Evolutionary conservation across 2,113 vertebrate genomes (phyloP).

Genomic region (Pangasianodon hypophthalmus): DNA sequence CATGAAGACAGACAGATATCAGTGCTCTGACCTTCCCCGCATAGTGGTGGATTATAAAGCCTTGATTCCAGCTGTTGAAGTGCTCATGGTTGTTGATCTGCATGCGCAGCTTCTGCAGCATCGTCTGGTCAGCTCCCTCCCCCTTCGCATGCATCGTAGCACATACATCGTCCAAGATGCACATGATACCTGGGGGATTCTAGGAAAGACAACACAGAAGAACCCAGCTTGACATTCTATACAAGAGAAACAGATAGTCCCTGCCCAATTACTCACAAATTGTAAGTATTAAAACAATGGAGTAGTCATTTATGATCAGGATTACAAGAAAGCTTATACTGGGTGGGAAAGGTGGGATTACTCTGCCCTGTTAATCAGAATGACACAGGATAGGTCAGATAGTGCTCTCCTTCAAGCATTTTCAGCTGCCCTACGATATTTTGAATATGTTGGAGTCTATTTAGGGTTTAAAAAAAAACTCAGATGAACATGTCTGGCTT

Average conservation of each 20-base stretch:
- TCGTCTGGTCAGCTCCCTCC: slow-evolving; percentile 93
- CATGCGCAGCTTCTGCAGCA: slow-evolving; percentile 95
- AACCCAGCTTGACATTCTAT: not conserved
- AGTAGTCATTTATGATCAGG: not conserved
- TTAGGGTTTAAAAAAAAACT: not conserved
- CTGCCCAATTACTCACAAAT: not conserved
- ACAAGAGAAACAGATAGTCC: not conserved
- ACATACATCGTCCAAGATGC: slow-evolving; percentile 95
- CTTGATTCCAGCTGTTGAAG: slow-evolving; percentile 99
- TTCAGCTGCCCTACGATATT: not conserved
- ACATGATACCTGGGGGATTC: slow-evolving; percentile 96
- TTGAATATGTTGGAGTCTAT: not conserved
- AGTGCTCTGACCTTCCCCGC: slow-evolving; percentile 86
- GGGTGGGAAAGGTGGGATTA: not conserved
- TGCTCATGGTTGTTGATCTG: slow-evolving; percentile 95
- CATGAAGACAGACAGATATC: not conserved
- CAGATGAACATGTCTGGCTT: not conserved
- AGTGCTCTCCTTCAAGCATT: not conserved
- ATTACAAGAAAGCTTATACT: not conserved
- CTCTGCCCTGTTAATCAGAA: not conserved
- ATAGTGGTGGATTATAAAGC: slow-evolving; percentile 98
- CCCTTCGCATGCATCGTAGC: slow-evolving; percentile 98
- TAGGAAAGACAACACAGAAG: slow-evolving; percentile 58
- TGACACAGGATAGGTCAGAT: not conserved
- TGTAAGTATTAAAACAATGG: not conserved